Evolutionary conservation across 2,113 vertebrate genomes (phyloP).

Genomic region (Indri indri): DNA sequence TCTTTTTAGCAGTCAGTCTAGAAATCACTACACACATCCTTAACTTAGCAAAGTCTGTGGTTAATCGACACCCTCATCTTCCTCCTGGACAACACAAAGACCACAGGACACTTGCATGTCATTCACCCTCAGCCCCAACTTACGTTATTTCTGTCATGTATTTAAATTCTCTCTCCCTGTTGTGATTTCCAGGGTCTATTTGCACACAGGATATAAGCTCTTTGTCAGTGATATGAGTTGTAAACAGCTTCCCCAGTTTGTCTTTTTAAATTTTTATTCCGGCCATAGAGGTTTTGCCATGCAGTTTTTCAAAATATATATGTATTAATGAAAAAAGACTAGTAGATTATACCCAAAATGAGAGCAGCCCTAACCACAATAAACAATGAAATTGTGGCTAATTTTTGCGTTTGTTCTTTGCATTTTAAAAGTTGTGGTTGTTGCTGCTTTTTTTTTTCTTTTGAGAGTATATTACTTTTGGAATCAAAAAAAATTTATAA

Average conservation of each 20-base stretch:
- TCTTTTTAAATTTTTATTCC: neutral
- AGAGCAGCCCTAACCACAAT: neutral
- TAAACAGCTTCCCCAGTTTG: neutral
- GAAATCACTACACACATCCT: neutral
- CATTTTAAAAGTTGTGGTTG: neutral
- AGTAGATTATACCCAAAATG: neutral
- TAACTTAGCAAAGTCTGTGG: neutral
- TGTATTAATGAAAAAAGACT: neutral
- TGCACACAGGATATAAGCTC: neutral
- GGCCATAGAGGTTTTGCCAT: neutral
- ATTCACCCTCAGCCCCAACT: accelerated
- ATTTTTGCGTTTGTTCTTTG: neutral
- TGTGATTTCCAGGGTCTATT: neutral
- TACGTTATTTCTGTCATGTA: neutral
- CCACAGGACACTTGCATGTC: accelerated
- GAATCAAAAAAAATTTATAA: neutral
- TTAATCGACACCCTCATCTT: neutral
- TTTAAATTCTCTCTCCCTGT: neutral
- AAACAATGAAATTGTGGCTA: neutral
- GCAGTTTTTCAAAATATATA: neutral
- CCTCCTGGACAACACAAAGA: neutral
- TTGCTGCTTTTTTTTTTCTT: neutral
- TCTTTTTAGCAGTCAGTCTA: neutral
- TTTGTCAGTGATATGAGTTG: neutral
- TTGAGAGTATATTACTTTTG: neutral